Percentiles rank a stretch among this genome's conserved stretches.
These are phyloP conservation scores for Apis mellifera DNA, from an alignment of 1,140 invertebrate species.

Conservation along the genomic window DNA sequence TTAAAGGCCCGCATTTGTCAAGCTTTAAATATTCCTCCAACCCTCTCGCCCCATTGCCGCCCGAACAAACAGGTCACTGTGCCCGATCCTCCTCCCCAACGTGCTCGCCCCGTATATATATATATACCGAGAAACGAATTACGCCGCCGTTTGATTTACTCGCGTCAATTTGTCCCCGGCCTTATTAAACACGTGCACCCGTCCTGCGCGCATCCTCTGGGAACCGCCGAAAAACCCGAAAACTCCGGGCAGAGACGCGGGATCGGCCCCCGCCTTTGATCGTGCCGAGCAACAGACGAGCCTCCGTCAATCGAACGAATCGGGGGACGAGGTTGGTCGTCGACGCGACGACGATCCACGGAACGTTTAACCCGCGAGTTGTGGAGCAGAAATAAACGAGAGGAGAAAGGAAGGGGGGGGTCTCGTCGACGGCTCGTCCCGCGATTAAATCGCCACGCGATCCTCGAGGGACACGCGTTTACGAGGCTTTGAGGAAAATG, in stretches of 20 bases:
- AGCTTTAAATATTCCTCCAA: background rate
- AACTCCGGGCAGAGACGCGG: background rate
- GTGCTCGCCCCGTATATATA: background rate
- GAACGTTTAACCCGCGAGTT: constrained; percentile 39
- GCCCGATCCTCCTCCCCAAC: background rate
- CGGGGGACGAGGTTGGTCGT: background rate
- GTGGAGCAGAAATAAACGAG: constrained; percentile 26
- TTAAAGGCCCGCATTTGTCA: background rate
- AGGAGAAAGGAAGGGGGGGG: too few species aligned
- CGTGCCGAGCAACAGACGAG: constrained; percentile 35
- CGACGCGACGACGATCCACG: background rate
- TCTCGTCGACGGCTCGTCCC: background rate
- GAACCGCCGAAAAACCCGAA: constrained; percentile 21
- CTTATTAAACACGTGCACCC: constrained; percentile 19
- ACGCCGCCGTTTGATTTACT: constrained; percentile 16
- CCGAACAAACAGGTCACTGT: constrained; percentile 14
- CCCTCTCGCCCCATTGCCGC: background rate
- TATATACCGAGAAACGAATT: constrained; percentile 2
- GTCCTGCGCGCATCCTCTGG: background rate
- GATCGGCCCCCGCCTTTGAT: constrained; percentile 22
- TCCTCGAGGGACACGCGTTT: background rate
- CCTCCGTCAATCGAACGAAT: constrained; percentile 42
- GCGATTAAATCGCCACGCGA: constrained; percentile 11
- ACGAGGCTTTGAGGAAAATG: background rate
- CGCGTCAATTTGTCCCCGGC: constrained; percentile 32